Base-by-base conservation (phyloP, 2,888 invertebrate genomes). In the Apotomis turbidana region DNA sequence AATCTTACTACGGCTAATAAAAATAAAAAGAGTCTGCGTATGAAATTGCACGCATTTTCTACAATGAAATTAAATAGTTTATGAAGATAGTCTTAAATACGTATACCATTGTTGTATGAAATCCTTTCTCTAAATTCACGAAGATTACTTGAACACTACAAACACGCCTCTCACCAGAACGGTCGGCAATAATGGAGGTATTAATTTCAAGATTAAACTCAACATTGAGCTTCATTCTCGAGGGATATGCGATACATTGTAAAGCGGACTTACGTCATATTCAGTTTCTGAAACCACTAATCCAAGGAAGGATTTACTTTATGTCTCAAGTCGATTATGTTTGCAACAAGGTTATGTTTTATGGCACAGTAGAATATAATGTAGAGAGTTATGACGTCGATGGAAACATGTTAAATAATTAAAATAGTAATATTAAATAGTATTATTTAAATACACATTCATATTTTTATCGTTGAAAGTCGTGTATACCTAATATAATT, bases 191-290 rank as follows among this genome's bases (percentile, higher is more conserved):
- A 70, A 62, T 70, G 15, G 15, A 41, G 49, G 66, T 67, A 71
- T 71, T 71, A 57, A 68, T 68, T 71, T 62, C 51, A 8, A 52
- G 67, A 67, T 62, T 71, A 62, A 68, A 57, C 57, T 52, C 51
- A 46, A 71, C 55, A 62, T 49, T 51, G 27, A 12, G 67, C 67
- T 51, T 57, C 71, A 44, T 64, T 55, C 54, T 57, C 57, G 10
- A 57, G 44, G 67, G 61, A 68, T 71, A 49, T n/a, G 12, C 49
- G 67, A 66, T 66, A 71, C 71, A 71, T 68, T 68, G 67, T 71
- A 62, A n/a, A 63, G 27, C 41, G 13, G 57, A 51, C 55, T 60
- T 49, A 51, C 61, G 67, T 67, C 67, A 68, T 62, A 68, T 71
- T 68, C 57, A 41, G 71, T 68, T 71, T 44, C 71, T 52, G 67